A percentile compares a stretch with the other conserved stretches of the same genome.
These are phyloP conservation scores for Brenthis ino DNA, from an alignment of 2,888 invertebrate genomes.

Conservation along the genomic window DNA sequence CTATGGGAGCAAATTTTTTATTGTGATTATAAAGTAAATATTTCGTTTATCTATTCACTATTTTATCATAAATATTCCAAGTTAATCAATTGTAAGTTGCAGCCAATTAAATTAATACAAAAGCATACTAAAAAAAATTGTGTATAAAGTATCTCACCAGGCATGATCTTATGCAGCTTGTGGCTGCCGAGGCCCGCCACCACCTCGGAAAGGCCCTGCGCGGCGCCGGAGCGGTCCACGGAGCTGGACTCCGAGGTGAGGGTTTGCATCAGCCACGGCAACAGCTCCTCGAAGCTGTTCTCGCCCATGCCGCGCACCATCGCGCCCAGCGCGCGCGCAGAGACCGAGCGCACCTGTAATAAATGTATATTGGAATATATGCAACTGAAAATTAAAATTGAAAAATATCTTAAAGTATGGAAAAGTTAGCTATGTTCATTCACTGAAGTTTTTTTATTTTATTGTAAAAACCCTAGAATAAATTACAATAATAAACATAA, in stretches of 20 bases:
- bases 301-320: constrained; percentile 99
- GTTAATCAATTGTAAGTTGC: too few relatives aligned
- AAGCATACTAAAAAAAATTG: constrained; percentile 51
- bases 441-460: too few relatives aligned
- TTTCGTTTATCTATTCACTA: too few relatives aligned
- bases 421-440: too few relatives aligned
- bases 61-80: too few relatives aligned
- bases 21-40: too few relatives aligned
- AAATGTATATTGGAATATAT: too few relatives aligned
- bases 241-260: constrained; percentile 96
- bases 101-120: too few relatives aligned
- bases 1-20: constrained; percentile 56
- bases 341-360: constrained; percentile 92
- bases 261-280: constrained; percentile 99
- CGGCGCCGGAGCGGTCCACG: constrained; percentile 97
- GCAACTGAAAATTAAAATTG: neutral
- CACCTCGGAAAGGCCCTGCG: constrained; percentile 98
- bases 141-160: constrained; percentile 94
- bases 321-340: constrained; percentile 97
- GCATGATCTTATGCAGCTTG: constrained; percentile 98
- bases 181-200: constrained; percentile 97
- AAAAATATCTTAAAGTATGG: too few relatives aligned
- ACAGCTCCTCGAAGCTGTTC: constrained; percentile 95
- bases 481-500: too few relatives aligned
- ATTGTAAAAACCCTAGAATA: constrained; percentile 4